Percentiles rank a stretch among this genome's conserved stretches.
Evolutionary conservation across 2,797 vertebrate species (phyloP).

Genomic region (Ciconia nigra): DNA sequence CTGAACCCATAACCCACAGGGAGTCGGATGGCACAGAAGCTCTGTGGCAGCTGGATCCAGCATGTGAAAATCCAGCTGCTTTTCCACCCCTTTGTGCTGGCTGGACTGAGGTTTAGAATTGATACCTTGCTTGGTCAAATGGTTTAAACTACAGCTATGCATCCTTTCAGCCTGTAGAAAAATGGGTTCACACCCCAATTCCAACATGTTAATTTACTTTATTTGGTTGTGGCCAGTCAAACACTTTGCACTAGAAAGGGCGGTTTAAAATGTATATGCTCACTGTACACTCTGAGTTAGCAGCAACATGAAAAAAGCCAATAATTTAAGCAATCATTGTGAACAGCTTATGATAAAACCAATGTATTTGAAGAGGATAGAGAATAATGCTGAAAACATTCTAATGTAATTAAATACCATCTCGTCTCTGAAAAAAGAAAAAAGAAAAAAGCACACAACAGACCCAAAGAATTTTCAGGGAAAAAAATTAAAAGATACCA

Average conservation of each 20-base stretch:
- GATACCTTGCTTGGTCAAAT: background rate
- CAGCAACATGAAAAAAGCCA: background rate
- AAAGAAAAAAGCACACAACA: background rate
- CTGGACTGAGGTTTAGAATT: background rate
- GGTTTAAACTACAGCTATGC: background rate
- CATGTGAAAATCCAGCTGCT: background rate
- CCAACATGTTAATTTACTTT: background rate
- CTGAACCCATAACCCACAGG: background rate
- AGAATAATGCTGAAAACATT: background rate
- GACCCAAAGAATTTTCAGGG: background rate
- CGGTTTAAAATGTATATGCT: background rate
- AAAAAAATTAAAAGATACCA: background rate
- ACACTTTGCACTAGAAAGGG: background rate
- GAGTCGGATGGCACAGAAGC: background rate
- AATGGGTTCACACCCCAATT: background rate
- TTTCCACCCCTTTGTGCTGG: background rate
- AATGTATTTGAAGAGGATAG: background rate
- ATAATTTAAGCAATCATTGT: background rate
- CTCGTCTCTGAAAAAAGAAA: background rate
- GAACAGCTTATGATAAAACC: background rate
- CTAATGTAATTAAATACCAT: background rate
- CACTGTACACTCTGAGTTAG: background rate
- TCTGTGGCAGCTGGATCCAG: background rate
- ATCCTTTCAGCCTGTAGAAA: background rate
- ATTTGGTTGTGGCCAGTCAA: background rate